phyloP scores from a whole-genome alignment of 2,113 vertebrate species.

The Takifugu flavidus region DNA sequence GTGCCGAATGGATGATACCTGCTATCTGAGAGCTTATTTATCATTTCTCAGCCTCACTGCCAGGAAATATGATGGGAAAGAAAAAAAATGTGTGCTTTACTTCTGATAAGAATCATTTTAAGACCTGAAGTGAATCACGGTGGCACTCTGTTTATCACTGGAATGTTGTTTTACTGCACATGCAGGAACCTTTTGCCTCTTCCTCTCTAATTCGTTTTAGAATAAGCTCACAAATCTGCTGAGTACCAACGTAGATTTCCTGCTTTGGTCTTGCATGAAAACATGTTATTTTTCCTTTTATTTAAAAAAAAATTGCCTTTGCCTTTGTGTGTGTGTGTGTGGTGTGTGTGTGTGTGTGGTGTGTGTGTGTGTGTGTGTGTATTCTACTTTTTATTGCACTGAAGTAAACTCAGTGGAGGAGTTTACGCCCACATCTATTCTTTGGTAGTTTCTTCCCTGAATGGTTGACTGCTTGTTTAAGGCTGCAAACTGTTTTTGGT shows the following conservation, averaged over 20 bases:
- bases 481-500: not conserved
- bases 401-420: slow-evolving; percentile 21
- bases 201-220: slow-evolving; percentile 6
- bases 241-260: slow-evolving; percentile 8
- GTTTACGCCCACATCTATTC: slow-evolving; percentile 2
- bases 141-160: slow-evolving; percentile 2
- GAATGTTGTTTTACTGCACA: slow-evolving; percentile 4
- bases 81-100: not conserved
- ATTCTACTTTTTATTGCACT: slow-evolving; percentile 3
- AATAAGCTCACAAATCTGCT: slow-evolving; percentile 19
- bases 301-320: slow-evolving; percentile 6
- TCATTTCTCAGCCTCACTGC: not conserved
- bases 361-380: not conserved
- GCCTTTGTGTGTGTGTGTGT: not conserved
- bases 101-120: slow-evolving; percentile 25
- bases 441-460: slow-evolving; percentile 12
- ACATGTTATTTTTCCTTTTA: slow-evolving; percentile 36
- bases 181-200: not conserved
- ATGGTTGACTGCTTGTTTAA: not conserved
- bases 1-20: slow-evolving; percentile 16
- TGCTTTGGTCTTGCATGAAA: slow-evolving; percentile 12
- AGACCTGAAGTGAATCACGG: not conserved
- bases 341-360: not conserved
- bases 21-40: slow-evolving; percentile 5
- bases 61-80: slow-evolving; percentile 3